Evolutionary conservation across 2,888 invertebrate genomes (phyloP).

Genomic region (Lasioglossum malachurum): DNA sequence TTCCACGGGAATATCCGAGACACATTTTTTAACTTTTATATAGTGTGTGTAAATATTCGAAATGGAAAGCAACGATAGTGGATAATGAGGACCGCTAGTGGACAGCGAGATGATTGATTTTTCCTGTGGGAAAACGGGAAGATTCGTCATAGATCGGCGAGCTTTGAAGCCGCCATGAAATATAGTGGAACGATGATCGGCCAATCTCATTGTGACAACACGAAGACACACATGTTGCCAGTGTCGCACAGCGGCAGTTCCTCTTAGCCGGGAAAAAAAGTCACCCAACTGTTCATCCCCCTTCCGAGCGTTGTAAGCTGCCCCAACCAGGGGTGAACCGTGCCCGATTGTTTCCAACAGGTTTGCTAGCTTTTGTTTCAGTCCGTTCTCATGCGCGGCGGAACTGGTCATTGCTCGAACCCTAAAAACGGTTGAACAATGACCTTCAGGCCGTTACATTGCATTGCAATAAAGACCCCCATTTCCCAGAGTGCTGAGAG

Average conservation of each 20-base stretch:
- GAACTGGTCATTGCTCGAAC: constrained; percentile 82
- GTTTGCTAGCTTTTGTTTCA: constrained; percentile 83
- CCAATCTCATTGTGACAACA: constrained; percentile 71
- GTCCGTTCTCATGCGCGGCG: constrained; percentile 81
- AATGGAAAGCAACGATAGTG: background rate
- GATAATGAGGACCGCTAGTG: background rate
- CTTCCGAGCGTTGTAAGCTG: constrained; percentile 66
- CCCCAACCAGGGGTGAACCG: constrained; percentile 71
- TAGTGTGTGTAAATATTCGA: background rate
- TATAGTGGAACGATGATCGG: constrained; percentile 60
- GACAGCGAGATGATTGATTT: background rate
- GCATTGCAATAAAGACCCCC: constrained; percentile 73
- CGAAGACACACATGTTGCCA: constrained; percentile 80
- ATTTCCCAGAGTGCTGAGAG: constrained; percentile 65
- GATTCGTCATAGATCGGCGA: background rate
- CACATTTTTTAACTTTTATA: no score
- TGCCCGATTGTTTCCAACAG: constrained; percentile 83
- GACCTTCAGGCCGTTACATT: constrained; percentile 81
- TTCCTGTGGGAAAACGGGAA: background rate
- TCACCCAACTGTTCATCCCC: constrained; percentile 84
- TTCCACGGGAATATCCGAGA: background rate
- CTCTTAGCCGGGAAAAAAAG: constrained; percentile 78
- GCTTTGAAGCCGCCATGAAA: constrained; percentile 25
- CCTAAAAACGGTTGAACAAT: constrained; percentile 82
- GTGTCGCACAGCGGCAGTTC: constrained; percentile 77